Evolutionary conservation across 1,140 invertebrate species (phyloP), one percentile per base, ranked within the genome.

Genomic region (Mizuhopecten yessoensis): DNA sequence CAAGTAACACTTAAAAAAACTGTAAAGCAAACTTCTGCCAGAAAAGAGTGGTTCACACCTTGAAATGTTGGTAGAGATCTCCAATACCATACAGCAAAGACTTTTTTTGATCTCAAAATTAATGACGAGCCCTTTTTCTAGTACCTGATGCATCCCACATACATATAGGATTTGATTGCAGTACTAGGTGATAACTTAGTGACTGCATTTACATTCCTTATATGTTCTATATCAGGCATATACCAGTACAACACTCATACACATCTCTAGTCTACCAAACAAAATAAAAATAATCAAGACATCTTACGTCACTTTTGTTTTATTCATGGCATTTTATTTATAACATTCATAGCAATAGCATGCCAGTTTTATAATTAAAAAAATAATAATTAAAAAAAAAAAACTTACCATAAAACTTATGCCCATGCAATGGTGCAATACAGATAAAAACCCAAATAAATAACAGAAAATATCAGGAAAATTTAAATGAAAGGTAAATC

Each of bases 201-300:
- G 36, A 39, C 36, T 13, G 13, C 13, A 39, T 39, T 39, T 13
- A 39, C 36, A 39, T 39, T 39, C 36, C 36, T 13, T 7, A 45
- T 45, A 10, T n/a, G n/a, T n/a, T n/a, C n/a, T n/a, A n/a, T 45
- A 17, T 29, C 20, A 75, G 57, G 57, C 57, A 75, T 7, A 75
- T 75, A 75, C 36, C 36, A 39, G 36, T 39, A 39, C 57, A 75
- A 75, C 57, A 75, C 57, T 75, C 57, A 75, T 75, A 75, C 57
- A 49, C 20, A 20, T 23, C 45, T 75, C 57, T 75, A 75, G 11
- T 75, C 57, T 75, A 75, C 3, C 90, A 90, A 49, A 29, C 9
- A 87, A 57, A 87, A 86, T 29, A 33, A 87, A 87, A 91, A 34
- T 91, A n/a, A 88, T 86, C 23, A 87, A 87, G n/a, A 29, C 39